Conservation (phyloP, 2,888 invertebrate genomes). For the Limnephilus marmoratus region DNA sequence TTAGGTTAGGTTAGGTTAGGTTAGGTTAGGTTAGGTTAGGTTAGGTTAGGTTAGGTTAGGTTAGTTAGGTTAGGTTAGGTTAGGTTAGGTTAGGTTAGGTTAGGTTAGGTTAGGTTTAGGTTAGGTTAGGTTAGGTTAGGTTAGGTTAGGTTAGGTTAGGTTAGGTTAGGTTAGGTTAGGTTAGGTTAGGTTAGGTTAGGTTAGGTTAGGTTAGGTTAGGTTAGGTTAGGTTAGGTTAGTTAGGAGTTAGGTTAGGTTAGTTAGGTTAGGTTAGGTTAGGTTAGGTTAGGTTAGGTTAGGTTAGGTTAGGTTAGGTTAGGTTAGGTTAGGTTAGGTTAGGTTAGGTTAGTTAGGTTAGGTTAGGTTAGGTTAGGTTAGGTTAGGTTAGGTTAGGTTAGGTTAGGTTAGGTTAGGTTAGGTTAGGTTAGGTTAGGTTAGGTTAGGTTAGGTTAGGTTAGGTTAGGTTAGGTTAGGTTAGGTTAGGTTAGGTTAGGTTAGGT, state of each 20-base stretch:
- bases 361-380: slow-evolving; percentile 60
- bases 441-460: slow-evolving; percentile 64
- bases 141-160: slow-evolving; percentile 54
- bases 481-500: slow-evolving; percentile 61
- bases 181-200: slow-evolving; percentile 47
- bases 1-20: slow-evolving; percentile 52
- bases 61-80: neutral
- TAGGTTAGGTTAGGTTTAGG: no score
- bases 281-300: slow-evolving; percentile 56
- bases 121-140: slow-evolving; percentile 51
- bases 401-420: slow-evolving; percentile 53
- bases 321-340: slow-evolving; percentile 30
- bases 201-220: slow-evolving; percentile 54
- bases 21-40: slow-evolving; percentile 50
- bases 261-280: slow-evolving; percentile 48
- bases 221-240: slow-evolving; percentile 49
- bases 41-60: slow-evolving; percentile 38
- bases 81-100: no score
- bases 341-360: slow-evolving; percentile 52
- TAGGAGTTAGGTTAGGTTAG: neutral
- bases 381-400: slow-evolving; percentile 55
- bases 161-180: slow-evolving; percentile 53
- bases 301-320: slow-evolving; percentile 61
- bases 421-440: slow-evolving; percentile 60
- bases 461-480: slow-evolving; percentile 60